These are phyloP conservation scores for Dolichopus griseipennis DNA, from an alignment of 2,888 invertebrate genomes.

Conservation along the genomic window DNA sequence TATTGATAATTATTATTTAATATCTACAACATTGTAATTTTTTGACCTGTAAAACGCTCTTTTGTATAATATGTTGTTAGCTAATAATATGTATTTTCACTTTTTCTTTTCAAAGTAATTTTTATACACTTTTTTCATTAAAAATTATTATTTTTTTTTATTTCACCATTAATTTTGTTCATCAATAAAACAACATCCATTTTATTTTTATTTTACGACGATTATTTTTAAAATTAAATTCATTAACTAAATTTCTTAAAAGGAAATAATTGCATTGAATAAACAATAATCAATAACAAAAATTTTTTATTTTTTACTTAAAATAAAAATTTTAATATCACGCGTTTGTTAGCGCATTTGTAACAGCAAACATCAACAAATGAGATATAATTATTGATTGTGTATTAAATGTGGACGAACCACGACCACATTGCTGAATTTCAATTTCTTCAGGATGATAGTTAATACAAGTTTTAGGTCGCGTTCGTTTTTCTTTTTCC, in stretches of 20 bases:
- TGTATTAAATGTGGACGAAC: conserved; percentile 31
- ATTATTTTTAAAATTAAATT: not conserved
- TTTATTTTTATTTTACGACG: not conserved
- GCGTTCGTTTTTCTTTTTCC: conserved; percentile 61
- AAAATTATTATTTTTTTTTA: not conserved
- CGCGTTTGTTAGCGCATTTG: conserved; percentile 37
- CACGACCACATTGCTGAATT: conserved; percentile 43
- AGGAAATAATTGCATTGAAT: not conserved
- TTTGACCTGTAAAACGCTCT: too few species aligned
- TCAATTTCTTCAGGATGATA: conserved; percentile 74
- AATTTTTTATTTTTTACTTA: not conserved
- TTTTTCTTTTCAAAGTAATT: not conserved
- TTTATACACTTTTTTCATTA: not conserved
- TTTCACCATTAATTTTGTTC: not conserved
- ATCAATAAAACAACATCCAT: not conserved
- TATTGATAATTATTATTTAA: too few species aligned
- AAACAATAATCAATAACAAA: conserved; percentile 1
- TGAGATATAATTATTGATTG: conserved; percentile 34
- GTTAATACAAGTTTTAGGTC: conserved; percentile 73
- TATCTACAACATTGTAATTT: too few species aligned
- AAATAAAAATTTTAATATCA: conserved; percentile 34
- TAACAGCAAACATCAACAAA: conserved; percentile 35
- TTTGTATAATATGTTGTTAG: too few species aligned
- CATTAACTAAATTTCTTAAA: not conserved
- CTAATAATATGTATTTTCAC: too few species aligned